Evolutionary conservation across 53 echinoderm and acorn worm species (phyloP).

Genomic region (Arbacia lixula): DNA sequence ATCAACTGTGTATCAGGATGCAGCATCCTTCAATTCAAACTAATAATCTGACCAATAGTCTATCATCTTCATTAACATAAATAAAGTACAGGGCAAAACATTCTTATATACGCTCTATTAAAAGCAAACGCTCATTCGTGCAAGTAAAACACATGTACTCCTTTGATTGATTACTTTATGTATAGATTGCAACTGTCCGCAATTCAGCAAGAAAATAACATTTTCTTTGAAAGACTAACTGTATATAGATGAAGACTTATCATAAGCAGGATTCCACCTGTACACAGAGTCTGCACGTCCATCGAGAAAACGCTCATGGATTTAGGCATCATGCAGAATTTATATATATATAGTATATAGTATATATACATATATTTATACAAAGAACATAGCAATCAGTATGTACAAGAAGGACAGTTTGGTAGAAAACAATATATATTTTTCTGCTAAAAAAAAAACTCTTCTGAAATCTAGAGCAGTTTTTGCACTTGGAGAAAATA

Average conservation of each 20-base stretch:
- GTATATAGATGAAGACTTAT: slow-evolving; percentile 53
- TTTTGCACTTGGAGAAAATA: no score
- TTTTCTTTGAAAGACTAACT: slow-evolving; percentile 56
- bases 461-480: no score
- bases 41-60: no score
- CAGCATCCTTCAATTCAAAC: no score
- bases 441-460: no score
- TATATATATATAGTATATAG: slow-evolving; percentile 26
- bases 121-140: no score
- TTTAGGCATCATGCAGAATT: slow-evolving; percentile 38
- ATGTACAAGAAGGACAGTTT: neutral
- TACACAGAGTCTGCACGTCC: slow-evolving; percentile 22
- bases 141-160: neutral
- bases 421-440: no score
- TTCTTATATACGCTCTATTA: no score
- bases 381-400: neutral
- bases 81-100: no score
- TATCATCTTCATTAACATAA: no score
- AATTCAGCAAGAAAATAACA: slow-evolving; percentile 50
- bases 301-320: neutral
- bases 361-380: neutral
- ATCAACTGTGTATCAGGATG: no score
- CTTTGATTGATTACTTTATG: neutral
- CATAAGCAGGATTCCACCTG: neutral
- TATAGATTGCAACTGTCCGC: slow-evolving; percentile 59